Percentiles rank a stretch among this genome's conserved stretches.
Evolutionary conservation across 2,113 vertebrate species (phyloP).

Genomic region (Urocitellus parryii): DNA sequence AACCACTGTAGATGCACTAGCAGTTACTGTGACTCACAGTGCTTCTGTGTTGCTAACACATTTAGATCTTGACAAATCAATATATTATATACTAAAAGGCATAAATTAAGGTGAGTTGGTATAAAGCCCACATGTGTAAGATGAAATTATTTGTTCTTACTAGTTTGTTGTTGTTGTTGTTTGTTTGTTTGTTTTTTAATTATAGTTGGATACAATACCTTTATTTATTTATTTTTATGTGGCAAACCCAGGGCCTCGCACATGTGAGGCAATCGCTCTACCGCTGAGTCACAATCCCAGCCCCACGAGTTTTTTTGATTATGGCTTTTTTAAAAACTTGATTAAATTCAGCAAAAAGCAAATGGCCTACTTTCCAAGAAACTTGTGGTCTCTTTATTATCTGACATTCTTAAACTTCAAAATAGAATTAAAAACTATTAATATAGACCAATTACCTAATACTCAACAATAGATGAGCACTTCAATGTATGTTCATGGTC

Average conservation of each 20-base stretch:
- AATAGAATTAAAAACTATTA: background rate
- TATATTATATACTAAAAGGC: background rate
- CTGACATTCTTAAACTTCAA: constrained; percentile 20
- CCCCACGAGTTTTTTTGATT: background rate
- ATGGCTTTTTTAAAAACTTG: background rate
- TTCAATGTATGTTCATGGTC: background rate
- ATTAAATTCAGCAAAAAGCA: background rate
- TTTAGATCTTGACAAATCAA: background rate
- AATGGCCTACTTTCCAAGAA: background rate
- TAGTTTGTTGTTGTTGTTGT: background rate
- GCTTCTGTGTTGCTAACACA: background rate
- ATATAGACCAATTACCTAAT: background rate
- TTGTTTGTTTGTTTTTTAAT: no score
- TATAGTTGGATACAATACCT: no score
- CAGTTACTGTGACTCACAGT: background rate
- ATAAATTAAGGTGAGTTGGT: background rate
- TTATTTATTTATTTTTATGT: no score
- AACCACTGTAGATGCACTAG: background rate
- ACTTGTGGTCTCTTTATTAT: background rate
- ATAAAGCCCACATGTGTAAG: background rate
- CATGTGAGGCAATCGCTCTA: no score
- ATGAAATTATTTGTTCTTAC: background rate
- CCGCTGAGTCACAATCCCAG: no score
- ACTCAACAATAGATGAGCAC: background rate
- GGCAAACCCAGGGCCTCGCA: no score